Conservation (phyloP, 1,140 invertebrate genomes). For the Nylanderia fulva region DNA sequence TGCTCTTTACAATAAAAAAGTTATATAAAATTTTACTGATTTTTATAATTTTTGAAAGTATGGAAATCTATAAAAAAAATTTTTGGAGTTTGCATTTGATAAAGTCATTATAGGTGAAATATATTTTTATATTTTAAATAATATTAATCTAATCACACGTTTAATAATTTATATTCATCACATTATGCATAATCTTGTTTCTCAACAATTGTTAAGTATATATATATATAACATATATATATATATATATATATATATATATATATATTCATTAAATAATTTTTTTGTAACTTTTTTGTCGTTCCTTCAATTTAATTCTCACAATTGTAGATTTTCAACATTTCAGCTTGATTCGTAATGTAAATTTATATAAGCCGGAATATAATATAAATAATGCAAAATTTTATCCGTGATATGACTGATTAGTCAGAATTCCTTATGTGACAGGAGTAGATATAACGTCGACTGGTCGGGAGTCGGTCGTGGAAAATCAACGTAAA, state of each 20-base stretch:
- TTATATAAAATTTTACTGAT: background rate
- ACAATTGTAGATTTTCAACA: background rate
- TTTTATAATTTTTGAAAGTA: slow-evolving; percentile 1
- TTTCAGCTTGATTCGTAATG: background rate
- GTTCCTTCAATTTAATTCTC: background rate
- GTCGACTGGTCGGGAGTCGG: background rate
- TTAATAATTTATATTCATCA: slow-evolving; percentile 18
- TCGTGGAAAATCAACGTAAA: background rate
- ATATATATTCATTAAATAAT: background rate
- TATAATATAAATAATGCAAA: slow-evolving; percentile 21
- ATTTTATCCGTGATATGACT: slow-evolving; percentile 9
- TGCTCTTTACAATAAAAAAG: background rate
- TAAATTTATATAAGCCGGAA: background rate
- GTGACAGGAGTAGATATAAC: background rate
- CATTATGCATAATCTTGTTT: background rate
- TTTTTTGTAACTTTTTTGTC: background rate
- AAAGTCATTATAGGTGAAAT: background rate
- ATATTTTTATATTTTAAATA: background rate
- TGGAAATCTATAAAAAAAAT: slow-evolving; percentile 2
- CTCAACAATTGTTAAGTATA: background rate
- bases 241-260: background rate
- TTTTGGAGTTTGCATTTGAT: background rate
- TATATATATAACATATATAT: background rate
- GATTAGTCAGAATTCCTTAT: slow-evolving; percentile 38
- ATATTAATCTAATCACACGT: background rate